Conservation (phyloP, 1,140 invertebrate genomes). For the Drosophila chauvacae region DNA sequence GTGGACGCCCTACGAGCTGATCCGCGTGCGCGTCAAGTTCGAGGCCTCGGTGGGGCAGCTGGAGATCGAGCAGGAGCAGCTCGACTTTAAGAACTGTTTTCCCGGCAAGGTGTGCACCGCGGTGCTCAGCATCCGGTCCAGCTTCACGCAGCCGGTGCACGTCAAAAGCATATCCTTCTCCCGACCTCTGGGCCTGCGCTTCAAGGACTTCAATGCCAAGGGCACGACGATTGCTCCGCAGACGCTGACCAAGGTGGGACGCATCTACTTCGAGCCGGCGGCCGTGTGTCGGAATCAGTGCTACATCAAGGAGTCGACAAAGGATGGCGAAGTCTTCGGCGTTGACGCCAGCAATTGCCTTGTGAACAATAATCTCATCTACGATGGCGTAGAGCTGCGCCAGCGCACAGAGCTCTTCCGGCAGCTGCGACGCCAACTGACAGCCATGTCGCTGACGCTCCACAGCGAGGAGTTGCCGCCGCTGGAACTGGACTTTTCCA, state of each 20-base stretch:
- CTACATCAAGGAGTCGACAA: constrained; percentile 86
- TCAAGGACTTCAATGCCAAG: constrained; percentile 85
- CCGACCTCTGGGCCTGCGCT: constrained; percentile 55
- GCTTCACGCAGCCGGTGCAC: constrained; percentile 90
- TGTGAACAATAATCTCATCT: constrained; percentile 66
- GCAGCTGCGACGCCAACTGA: constrained; percentile 65
- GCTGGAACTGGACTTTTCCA: constrained; percentile 72
- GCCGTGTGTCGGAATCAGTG: constrained; percentile 89
- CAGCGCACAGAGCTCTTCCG: constrained; percentile 74
- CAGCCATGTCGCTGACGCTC: constrained; percentile 65
- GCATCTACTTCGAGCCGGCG: constrained; percentile 88
- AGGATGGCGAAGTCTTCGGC: constrained; percentile 33
- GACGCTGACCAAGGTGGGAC: constrained; percentile 85
- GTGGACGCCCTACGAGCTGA: constrained; percentile 90
- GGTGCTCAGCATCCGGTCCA: constrained; percentile 90
- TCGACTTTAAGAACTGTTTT: constrained; percentile 92
- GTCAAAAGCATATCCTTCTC: constrained; percentile 85
- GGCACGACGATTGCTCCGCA: constrained; percentile 80
- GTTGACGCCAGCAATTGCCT: constrained; percentile 12
- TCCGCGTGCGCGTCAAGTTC: constrained; percentile 88
- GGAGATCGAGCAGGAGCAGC: constrained; percentile 87
- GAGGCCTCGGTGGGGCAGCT: constrained; percentile 87
- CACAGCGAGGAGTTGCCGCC: constrained; percentile 74
- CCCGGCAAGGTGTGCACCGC: constrained; percentile 92
- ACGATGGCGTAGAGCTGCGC: constrained; percentile 71